Evolutionary conservation across 23 tunicate species (phyloP), one percentile per base, ranked within the genome.

Genomic region (Pegea sp.): DNA sequence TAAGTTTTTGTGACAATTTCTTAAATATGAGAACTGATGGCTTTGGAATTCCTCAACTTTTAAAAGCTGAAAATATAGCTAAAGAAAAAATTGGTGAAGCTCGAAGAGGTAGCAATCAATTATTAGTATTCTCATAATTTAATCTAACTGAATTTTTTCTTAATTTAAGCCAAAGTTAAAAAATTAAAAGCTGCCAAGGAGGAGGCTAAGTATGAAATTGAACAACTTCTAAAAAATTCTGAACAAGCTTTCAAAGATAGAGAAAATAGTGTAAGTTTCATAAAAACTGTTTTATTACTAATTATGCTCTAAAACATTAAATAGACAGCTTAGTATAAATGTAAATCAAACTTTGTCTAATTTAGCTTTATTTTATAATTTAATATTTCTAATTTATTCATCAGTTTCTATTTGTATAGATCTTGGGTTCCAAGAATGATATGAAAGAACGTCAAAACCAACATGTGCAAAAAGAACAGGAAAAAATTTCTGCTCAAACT

Each of bases 21-120:
- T n/a, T n/a, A n/a, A n/a, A n/a, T n/a, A 81, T 81, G 93, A 81
- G 80, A 30, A 72, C 66, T 42, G 70, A 72, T 62, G 72, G 80
- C 2, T 76, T 70, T 7, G 93, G 93, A 18, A 81, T 81, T 33
- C 80, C 72, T 24, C 93, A 66, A 62, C 59, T 81, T 20, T 34
- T 81, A 6, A 24, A 29, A 25, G 93, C 93, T 44, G 93, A 81
- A 42, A 81, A 81, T 44, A 64, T 68, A 24, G 93, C 93, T 24
- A 67, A 76, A 0, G 93, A 81, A 27, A 81, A 81, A 57, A 81
- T 81, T 32, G 54, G 54, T 2, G 93, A 72, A 48, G 93, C 93
- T 3, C 60, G 78, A 54, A 81, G 72, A 66, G 56, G 93, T 71
- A n/a, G n/a, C n/a, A n/a, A n/a, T n/a, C n/a, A n/a, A n/a, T n/a